Conservation (phyloP, 2,888 invertebrate species). For the Xanthorhoe spadicearia region DNA sequence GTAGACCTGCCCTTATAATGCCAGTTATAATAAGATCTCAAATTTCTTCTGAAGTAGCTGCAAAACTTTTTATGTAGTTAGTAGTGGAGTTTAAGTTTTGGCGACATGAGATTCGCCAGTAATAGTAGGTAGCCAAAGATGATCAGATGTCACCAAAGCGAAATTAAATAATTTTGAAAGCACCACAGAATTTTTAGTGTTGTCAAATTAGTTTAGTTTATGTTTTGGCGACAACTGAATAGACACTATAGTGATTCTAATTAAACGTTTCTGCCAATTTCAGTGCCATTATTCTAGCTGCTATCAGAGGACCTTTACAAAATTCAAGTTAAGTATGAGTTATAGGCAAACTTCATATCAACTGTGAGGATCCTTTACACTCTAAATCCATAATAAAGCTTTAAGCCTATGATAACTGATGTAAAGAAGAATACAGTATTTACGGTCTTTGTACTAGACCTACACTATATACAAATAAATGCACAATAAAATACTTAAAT, state of each 20-base stretch:
- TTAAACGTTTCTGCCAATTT: too few species aligned
- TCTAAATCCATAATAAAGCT: conserved; percentile 16
- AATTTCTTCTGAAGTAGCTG: background rate
- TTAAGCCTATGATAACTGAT: conserved; percentile 27
- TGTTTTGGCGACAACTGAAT: too few species aligned
- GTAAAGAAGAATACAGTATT: conserved; percentile 32
- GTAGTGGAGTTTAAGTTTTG: too few species aligned
- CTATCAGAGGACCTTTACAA: background rate
- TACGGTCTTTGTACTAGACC: conserved; percentile 34
- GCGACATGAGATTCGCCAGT: too few species aligned
- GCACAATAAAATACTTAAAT: conserved; percentile 36
- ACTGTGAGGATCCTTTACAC: too few species aligned
- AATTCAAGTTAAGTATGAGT: background rate
- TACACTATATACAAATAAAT: conserved; percentile 40
- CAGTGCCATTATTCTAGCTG: too few species aligned
- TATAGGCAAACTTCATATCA: background rate
- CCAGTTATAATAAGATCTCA: background rate
- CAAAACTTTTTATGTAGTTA: background rate
- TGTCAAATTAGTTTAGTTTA: too few species aligned
- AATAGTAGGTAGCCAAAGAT: too few species aligned
- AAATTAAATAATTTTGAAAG: too few species aligned
- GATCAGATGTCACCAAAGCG: too few species aligned
- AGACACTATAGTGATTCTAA: too few species aligned
- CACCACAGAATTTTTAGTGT: too few species aligned
- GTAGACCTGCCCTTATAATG: background rate